Base-by-base conservation (phyloP, 1,140 invertebrate species). In the Drosophila lowei region DNA sequence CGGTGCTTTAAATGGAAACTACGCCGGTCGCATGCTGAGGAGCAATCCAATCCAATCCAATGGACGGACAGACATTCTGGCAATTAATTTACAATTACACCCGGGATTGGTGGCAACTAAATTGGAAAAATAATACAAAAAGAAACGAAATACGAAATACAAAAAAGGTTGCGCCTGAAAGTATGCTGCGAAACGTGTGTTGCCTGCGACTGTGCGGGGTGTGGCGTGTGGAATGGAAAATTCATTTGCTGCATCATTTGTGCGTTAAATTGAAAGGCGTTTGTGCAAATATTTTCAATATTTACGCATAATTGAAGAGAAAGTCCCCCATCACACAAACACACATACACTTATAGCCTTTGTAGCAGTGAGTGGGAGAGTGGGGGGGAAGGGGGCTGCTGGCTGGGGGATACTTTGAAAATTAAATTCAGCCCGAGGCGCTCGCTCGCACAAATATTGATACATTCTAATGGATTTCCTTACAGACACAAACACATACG, bases 391-490 rank as follows among this genome's bases (percentile, higher is more conserved):
- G 5, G 23, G 23, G 3, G 23, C 23, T 5, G 0, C 23, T 0
- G 18, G 49, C 38, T 74, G 57, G 64, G 77, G 78, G 49, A 71
- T 89, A 85, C 77, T 68, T 89, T 81, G 75, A 59, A 89, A 89
- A 89, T 89, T 89, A 86, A 89, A 89, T 81, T 85, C 81, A 72
- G 65, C 80, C 72, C 68, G 62, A 81, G 80, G 86, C 77, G 62
- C 62, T 84, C 46, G 50, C 38, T 57, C 55, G 72, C 85, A 85
- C 85, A 89, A 89, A 89, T 89, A 89, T 89, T 89, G 85, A 89
- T 89, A 89, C 77, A 81, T 89, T 84, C 85, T 89, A 89, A 89
- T 89, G 85, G 79, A 78, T 85, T 89, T 83, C 65, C 78, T 67
- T 61, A 58, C 62, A 61, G 25, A 63, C 66, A 71, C 58, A 71